phyloP scores from a whole-genome alignment of 1,140 invertebrate species.

The Lanistes nyassanus region DNA sequence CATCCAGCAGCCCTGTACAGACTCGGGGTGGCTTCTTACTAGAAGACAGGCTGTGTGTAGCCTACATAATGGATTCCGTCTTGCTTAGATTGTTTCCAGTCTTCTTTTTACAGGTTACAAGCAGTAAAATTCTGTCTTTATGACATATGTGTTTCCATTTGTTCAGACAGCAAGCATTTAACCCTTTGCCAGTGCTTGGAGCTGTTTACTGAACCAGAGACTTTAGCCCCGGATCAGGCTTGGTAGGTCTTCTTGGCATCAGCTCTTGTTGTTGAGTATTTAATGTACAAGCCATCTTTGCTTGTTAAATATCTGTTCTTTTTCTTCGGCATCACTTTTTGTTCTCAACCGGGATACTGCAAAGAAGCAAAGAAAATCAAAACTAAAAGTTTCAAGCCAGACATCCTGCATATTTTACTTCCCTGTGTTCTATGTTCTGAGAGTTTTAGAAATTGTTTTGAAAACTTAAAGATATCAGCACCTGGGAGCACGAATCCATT shows the following conservation, averaged over 20 bases:
- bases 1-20: too few relatives aligned
- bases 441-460: too few relatives aligned
- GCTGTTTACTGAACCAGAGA: conserved; percentile 71
- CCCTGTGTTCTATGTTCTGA: too few relatives aligned
- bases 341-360: background rate
- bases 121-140: background rate
- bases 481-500: too few relatives aligned
- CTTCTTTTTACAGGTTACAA: too few relatives aligned
- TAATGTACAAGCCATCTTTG: background rate
- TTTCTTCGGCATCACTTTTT: background rate
- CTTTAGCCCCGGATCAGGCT: conserved; percentile 69
- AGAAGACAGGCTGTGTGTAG: too few relatives aligned
- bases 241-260: conserved; percentile 62
- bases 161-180: conserved; percentile 53
- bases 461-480: too few relatives aligned
- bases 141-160: background rate
- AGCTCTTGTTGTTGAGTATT: too few relatives aligned
- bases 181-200: conserved; percentile 69
- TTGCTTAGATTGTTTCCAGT: too few relatives aligned
- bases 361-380: background rate
- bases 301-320: background rate
- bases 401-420: too few relatives aligned
- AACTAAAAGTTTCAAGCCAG: background rate
- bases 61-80: too few relatives aligned
- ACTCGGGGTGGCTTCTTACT: too few relatives aligned